Base-by-base conservation (phyloP, 2,113 vertebrate genomes). In the Solea senegalensis region DNA sequence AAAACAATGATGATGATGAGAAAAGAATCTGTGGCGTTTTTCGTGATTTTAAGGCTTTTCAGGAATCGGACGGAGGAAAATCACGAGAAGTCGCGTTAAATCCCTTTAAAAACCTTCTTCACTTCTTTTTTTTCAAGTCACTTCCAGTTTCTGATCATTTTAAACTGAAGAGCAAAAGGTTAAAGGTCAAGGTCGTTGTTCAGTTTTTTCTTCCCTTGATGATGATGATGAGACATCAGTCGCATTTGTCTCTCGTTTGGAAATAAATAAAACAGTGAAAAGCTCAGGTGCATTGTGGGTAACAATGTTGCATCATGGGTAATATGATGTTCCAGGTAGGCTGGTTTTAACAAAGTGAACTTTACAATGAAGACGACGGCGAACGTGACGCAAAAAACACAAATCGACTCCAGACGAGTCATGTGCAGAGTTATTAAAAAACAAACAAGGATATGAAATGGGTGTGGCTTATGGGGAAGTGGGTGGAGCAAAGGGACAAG, bases 111-210 rank as follows among this genome's bases (percentile, higher is more conserved):
- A 15, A 7, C 49, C 28, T 2, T 46, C 40, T 10, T 71, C 56
- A 12, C 27, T 8, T 16, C 7, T 1, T 39, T 45, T 51, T 77
- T 53, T 85, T 82, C 83, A 82, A 75, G 79, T 85, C 72, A 15
- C 78, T 28, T 81, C 74, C 74, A 75, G 79, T 85, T 81, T 77
- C 53, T 44, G 60, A 75, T 40, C 70, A 53, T 46, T 62, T 67
- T 54, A 58, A 63, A 69, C 9, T 48, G 52, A 68, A 63, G 48
- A 9, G 68, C 51, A 72, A 72, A 77, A 65, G 59, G 45, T 48
- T 34, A 34, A 34, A 34, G 34, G 34, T 34, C 34, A 34, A 6
- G 3, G 34, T 34, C 5, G 34, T 34, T 34, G 3, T 34, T 34
- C 5, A 57, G 7, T 28, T 60, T 21, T 48, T 56, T 1, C 26